These are phyloP conservation scores for Xanthorhoe designata DNA, from an alignment of 2,888 invertebrate genomes.

Conservation along the genomic window DNA sequence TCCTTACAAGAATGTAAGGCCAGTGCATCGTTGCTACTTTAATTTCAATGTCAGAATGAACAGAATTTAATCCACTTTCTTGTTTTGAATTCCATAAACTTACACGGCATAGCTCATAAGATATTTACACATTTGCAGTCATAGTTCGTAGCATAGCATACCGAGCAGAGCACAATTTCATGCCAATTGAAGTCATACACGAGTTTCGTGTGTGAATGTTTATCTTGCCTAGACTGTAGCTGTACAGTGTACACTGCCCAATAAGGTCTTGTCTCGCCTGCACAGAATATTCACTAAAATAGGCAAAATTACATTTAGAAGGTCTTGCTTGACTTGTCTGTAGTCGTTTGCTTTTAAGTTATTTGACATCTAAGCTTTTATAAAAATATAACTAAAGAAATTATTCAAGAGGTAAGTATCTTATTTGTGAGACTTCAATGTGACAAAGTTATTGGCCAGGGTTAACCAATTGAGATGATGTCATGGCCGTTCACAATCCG, in stretches of 20 bases:
- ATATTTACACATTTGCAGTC: conserved; percentile 19
- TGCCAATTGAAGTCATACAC: conserved; percentile 23
- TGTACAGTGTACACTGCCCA: conserved; percentile 37
- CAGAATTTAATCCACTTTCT: background rate
- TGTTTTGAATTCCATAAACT: conserved; percentile 8
- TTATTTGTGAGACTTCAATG: conserved; percentile 9
- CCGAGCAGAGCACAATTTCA: conserved; percentile 9
- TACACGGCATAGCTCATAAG: background rate
- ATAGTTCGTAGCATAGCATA: conserved; percentile 2
- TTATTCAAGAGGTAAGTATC: background rate
- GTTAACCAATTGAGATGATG: conserved; percentile 51
- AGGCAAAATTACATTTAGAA: conserved; percentile 12
- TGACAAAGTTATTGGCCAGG: conserved; percentile 35
- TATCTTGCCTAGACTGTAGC: conserved; percentile 21
- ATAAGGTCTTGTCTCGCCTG: conserved; percentile 22
- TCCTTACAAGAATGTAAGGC: background rate
- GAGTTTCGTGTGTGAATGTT: conserved; percentile 30
- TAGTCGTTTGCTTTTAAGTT: no score
- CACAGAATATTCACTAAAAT: conserved; percentile 8
- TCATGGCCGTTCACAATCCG: conserved; percentile 49
- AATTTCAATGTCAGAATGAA: background rate
- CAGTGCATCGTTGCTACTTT: no score
- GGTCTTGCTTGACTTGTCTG: background rate
- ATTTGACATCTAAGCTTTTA: no score
- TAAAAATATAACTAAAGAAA: background rate